These are phyloP conservation scores for Eclectus roratus DNA, from an alignment of 2,113 vertebrate genomes.

Conservation along the genomic window DNA sequence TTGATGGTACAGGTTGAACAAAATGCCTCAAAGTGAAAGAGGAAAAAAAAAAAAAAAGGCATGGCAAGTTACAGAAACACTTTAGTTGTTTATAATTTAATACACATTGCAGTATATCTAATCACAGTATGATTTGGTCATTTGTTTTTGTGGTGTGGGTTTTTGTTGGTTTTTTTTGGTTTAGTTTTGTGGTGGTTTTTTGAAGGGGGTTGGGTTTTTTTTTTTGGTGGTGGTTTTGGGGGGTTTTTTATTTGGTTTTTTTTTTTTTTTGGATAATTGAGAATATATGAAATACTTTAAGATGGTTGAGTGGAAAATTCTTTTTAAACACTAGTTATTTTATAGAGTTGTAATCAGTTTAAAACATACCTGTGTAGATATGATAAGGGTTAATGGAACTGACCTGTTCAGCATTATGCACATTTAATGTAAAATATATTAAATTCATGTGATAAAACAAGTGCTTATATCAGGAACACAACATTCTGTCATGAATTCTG, in stretches of 20 bases:
- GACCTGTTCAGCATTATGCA: background rate
- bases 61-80: background rate
- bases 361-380: background rate
- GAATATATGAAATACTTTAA: background rate
- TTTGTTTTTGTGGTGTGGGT: background rate
- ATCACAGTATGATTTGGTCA: background rate
- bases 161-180: background rate
- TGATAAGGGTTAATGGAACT: background rate
- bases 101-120: background rate
- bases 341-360: background rate
- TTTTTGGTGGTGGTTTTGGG: background rate
- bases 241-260: background rate
- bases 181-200: background rate
- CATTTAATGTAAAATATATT: background rate
- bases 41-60: background rate
- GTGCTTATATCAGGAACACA: fast-evolving
- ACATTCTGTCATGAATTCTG: background rate
- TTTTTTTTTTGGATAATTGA: background rate
- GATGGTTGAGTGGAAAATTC: background rate
- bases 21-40: background rate
- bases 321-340: background rate
- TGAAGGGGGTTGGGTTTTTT: background rate
- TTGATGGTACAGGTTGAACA: background rate
- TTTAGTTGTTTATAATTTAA: background rate
- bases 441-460: background rate